Percentiles rank a stretch among this genome's conserved stretches.
These are phyloP conservation scores for Dasypogon diadema DNA, from an alignment of 2,888 invertebrate genomes.

Conservation along the genomic window DNA sequence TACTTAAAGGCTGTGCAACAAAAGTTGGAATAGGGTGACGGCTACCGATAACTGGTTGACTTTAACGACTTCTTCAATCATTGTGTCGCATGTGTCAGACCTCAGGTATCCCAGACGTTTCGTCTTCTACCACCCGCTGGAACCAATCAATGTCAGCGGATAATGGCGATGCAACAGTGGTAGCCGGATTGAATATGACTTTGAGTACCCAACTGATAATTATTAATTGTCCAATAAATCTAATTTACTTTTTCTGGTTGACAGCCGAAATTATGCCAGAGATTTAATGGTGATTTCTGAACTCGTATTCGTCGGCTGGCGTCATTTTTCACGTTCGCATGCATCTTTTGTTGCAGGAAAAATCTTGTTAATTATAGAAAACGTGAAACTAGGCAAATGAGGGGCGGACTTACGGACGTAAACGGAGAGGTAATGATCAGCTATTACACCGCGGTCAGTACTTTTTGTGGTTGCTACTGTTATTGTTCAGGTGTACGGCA, in stretches of 20 bases:
- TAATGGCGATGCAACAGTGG: neutral
- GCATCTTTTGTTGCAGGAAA: slow-evolving; percentile 11
- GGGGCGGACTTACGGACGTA: slow-evolving; percentile 15
- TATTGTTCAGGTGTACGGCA: slow-evolving; percentile 31
- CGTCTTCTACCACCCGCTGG: neutral
- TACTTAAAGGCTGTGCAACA: neutral
- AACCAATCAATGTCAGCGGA: slow-evolving; percentile 3
- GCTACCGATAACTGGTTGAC: slow-evolving; percentile 2
- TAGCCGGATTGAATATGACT: slow-evolving; percentile 18
- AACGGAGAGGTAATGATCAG: slow-evolving; percentile 35
- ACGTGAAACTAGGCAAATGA: slow-evolving; percentile 21
- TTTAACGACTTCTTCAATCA: slow-evolving; percentile 22
- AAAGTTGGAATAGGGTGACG: slow-evolving; percentile 5
- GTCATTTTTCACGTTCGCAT: neutral
- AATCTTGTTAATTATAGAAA: slow-evolving; percentile 35
- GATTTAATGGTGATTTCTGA: slow-evolving; percentile 35
- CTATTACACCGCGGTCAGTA: slow-evolving; percentile 36
- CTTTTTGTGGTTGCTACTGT: slow-evolving; percentile 38
- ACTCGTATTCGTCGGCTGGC: neutral
- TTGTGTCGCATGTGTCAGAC: neutral
- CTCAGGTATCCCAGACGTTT: neutral
- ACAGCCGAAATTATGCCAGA: slow-evolving; percentile 50
- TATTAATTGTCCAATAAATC: slow-evolving; percentile 54
- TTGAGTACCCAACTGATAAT: slow-evolving; percentile 32
- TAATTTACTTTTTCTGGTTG: slow-evolving; percentile 51